phyloP scores from a whole-genome alignment of 2,797 vertebrate species.

The Tolypeutes matacus region DNA sequence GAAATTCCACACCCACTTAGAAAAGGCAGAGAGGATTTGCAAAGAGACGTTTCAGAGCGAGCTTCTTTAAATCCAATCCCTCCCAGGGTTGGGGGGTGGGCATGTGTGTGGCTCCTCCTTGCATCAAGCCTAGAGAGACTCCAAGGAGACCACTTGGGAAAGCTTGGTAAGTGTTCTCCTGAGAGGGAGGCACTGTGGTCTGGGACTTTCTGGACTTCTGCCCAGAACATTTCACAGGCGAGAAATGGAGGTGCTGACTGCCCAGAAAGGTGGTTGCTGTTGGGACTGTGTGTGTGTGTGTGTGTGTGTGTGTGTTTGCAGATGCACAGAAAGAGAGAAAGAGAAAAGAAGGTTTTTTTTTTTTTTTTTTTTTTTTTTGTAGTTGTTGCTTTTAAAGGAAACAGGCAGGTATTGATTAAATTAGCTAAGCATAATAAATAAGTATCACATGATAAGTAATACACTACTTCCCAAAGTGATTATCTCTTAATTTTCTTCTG shows the following conservation, averaged over 20 bases:
- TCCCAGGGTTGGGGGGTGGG: background rate
- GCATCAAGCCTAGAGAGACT: too few species aligned
- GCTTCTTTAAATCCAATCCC: background rate
- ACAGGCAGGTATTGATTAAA: background rate
- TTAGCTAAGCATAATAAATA: background rate
- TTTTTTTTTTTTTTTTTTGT: background rate
- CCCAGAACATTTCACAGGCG: background rate
- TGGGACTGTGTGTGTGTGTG: background rate
- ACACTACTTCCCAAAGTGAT: background rate
- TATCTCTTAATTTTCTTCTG: background rate
- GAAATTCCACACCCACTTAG: background rate
- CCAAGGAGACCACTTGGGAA: background rate
- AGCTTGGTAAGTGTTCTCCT: background rate
- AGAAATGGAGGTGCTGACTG: background rate
- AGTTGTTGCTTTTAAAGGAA: background rate
- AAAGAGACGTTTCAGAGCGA: background rate
- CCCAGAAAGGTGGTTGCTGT: too few species aligned
- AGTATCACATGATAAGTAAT: background rate
- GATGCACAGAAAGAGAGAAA: background rate
- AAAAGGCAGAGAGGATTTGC: background rate
- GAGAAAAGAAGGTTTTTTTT: background rate
- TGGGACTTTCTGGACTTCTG: background rate
- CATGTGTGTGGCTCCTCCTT: background rate
- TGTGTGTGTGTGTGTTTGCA: background rate
- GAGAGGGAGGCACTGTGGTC: background rate